Percentiles rank a stretch among this genome's conserved stretches.
These are phyloP conservation scores for Lasiommata megera DNA, from an alignment of 2,888 invertebrate genomes.

Conservation along the genomic window DNA sequence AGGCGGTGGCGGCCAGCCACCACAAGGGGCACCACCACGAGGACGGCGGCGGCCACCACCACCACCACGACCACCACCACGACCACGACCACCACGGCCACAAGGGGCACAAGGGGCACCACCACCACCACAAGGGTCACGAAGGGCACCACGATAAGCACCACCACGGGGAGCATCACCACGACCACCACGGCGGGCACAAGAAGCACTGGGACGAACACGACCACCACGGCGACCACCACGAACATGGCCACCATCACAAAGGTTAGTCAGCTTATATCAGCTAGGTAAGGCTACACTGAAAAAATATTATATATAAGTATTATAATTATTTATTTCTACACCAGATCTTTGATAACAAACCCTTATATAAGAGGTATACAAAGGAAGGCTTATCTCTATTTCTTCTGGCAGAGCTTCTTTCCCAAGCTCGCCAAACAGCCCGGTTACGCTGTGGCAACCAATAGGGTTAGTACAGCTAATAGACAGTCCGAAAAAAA, in stretches of 20 bases:
- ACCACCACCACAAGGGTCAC: conserved; percentile 81
- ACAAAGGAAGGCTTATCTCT: too few species aligned
- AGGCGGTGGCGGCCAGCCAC: conserved; percentile 75
- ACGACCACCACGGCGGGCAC: conserved; percentile 88
- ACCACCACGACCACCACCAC: conserved; percentile 84
- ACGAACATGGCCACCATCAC: conserved; percentile 88
- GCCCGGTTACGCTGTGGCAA: too few species aligned
- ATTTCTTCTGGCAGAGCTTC: too few species aligned
- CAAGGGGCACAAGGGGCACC: not conserved
- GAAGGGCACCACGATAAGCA: conserved; percentile 89
- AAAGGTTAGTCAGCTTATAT: conserved; percentile 82
- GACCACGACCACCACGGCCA: conserved; percentile 87
- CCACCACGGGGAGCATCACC: conserved; percentile 87
- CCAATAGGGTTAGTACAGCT: too few species aligned
- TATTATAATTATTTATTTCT: too few species aligned
- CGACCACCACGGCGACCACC: conserved; percentile 87
- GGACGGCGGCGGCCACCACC: conserved; percentile 85
- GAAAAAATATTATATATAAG: too few species aligned
- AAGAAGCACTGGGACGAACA: conserved; percentile 90
- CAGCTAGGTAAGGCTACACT: too few species aligned
- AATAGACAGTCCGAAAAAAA: too few species aligned
- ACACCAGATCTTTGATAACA: too few species aligned
- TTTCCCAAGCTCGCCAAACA: too few species aligned
- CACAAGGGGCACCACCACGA: conserved; percentile 48
- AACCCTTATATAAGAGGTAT: too few species aligned